Evolutionary conservation across 2,888 invertebrate species (phyloP).

Genomic region (Idaea dimidiata): DNA sequence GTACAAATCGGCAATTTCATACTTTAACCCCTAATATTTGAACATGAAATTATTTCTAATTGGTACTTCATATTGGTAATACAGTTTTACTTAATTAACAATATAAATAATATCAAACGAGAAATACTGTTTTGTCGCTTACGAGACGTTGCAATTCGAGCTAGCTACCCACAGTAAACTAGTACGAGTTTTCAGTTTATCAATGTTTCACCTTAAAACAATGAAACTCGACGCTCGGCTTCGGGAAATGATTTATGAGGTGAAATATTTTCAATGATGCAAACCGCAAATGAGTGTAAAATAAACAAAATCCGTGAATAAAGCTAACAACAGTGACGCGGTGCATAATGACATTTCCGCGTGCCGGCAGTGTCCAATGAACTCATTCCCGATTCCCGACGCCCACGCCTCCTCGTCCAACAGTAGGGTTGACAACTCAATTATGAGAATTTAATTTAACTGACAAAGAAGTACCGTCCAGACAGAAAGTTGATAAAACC

Average conservation of each 20-base stretch:
- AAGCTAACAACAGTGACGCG: slow-evolving; percentile 26
- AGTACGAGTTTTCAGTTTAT: no score
- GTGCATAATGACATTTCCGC: slow-evolving; percentile 59
- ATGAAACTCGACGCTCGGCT: background rate
- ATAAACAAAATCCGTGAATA: slow-evolving; percentile 26
- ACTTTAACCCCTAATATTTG: no score
- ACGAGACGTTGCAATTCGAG: no score
- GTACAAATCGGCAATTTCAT: no score
- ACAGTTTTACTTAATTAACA: no score
- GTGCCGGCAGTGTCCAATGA: slow-evolving; percentile 67
- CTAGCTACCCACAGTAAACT: no score
- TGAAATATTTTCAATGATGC: slow-evolving; percentile 1
- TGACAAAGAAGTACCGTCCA: slow-evolving; percentile 10
- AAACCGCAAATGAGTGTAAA: slow-evolving; percentile 4
- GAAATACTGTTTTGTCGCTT: no score
- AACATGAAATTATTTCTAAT: no score
- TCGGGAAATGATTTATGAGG: slow-evolving; percentile 10
- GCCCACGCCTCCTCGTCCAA: slow-evolving; percentile 43
- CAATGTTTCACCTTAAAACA: no score
- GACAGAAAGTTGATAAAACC: background rate
- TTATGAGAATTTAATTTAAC: slow-evolving; percentile 23
- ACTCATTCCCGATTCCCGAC: slow-evolving; percentile 58
- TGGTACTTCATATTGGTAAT: no score
- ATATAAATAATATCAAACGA: no score
- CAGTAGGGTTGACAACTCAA: slow-evolving; percentile 31